Percentiles rank a stretch among this genome's conserved stretches.
Conservation (phyloP, 1,140 invertebrate species). For the Lineus longissimus region DNA sequence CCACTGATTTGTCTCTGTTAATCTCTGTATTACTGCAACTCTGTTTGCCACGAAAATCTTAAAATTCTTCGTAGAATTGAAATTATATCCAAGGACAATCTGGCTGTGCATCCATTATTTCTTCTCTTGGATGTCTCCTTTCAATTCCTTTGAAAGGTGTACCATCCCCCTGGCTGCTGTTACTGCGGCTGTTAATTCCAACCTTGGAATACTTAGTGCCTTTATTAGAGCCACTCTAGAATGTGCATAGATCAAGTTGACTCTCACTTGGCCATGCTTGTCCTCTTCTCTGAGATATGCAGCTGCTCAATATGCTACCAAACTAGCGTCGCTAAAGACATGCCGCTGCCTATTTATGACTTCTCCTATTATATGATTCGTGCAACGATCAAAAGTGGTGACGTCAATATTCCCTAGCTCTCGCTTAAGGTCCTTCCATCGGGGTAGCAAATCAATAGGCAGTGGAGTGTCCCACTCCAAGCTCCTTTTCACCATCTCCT, state of each 20-base stretch:
- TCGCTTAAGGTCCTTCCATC: neutral
- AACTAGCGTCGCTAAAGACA: constrained; percentile 4
- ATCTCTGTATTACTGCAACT: no score
- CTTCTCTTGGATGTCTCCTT: no score
- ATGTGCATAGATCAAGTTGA: neutral
- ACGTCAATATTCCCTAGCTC: neutral
- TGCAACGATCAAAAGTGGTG: neutral
- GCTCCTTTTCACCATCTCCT: neutral
- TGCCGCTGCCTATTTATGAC: neutral
- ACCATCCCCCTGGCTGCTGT: neutral
- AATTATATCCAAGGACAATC: neutral
- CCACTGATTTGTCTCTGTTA: no score
- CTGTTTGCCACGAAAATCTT: no score
- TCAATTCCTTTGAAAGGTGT: no score
- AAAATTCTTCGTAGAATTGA: neutral
- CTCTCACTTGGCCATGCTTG: neutral
- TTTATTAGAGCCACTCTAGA: neutral
- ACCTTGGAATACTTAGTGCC: constrained; percentile 1
- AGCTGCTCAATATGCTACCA: neutral
- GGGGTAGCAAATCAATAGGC: neutral
- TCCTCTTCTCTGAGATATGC: neutral
- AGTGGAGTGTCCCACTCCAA: constrained; percentile 4
- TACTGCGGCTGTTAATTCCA: constrained; percentile 1
- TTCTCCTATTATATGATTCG: neutral
- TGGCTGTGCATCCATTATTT: neutral